These are phyloP conservation scores for Meleagris gallopavo DNA, from an alignment of 2,113 vertebrate species.

Conservation along the genomic window DNA sequence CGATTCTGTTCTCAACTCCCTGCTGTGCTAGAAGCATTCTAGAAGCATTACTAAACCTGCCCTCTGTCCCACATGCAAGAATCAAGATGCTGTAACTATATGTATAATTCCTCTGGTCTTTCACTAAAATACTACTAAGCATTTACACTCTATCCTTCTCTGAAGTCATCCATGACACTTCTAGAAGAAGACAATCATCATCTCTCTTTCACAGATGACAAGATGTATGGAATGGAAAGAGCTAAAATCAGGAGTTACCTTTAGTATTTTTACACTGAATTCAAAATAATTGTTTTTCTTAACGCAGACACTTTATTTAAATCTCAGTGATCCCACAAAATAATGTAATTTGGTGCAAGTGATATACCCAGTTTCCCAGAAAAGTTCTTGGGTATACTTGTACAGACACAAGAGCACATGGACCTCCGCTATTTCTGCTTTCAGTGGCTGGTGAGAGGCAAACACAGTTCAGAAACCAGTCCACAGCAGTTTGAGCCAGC, in stretches of 20 bases:
- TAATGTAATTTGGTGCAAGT: background rate
- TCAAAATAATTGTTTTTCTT: background rate
- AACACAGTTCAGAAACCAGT: background rate
- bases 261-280: background rate
- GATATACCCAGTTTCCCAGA: background rate
- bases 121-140: background rate
- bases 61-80: background rate
- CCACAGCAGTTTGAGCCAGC: background rate
- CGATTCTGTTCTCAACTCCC: background rate
- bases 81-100: background rate
- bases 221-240: background rate
- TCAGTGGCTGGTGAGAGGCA: background rate
- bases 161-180: background rate
- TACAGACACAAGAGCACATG: background rate
- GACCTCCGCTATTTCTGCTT: background rate
- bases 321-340: background rate
- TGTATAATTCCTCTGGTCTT: background rate
- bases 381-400: background rate
- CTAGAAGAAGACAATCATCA: background rate
- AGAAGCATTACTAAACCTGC: background rate
- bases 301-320: background rate
- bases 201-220: background rate
- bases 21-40: background rate
- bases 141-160: background rate
- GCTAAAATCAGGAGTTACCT: background rate